Conservation (phyloP, 2,888 invertebrate genomes). For the Papilio elwesi region DNA sequence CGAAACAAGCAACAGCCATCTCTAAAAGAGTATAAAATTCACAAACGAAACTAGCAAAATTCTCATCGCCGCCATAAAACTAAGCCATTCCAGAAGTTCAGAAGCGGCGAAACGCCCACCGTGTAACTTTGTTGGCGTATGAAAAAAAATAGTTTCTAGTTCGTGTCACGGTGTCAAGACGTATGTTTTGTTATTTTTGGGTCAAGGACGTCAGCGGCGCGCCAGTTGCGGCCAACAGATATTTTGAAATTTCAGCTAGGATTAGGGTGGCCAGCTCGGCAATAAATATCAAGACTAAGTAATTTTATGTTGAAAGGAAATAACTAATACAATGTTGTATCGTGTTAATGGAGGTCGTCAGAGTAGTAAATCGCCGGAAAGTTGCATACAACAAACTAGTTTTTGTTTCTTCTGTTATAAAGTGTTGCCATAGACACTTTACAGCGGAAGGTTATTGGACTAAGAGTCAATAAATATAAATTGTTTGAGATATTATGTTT, state of each 20-base stretch:
- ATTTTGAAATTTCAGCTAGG: constrained; percentile 50
- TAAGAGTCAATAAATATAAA: too few relatives aligned
- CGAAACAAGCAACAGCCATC: neutral
- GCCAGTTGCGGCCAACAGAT: constrained; percentile 52
- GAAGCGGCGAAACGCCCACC: neutral
- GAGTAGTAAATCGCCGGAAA: too few relatives aligned
- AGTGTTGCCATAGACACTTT: too few relatives aligned
- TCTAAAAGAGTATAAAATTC: neutral
- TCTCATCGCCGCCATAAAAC: constrained; percentile 12
- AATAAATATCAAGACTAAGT: neutral
- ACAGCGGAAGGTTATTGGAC: too few relatives aligned
- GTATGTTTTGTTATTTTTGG: constrained; percentile 73
- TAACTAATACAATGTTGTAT: neutral
- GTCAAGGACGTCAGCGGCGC: constrained; percentile 67
- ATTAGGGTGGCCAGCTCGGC: constrained; percentile 11
- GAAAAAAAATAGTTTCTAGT: constrained; percentile 50
- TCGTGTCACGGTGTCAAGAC: constrained; percentile 70
- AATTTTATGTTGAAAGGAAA: neutral
- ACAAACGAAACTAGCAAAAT: constrained; percentile 14
- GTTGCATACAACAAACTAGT: too few relatives aligned
- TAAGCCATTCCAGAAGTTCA: constrained; percentile 5
- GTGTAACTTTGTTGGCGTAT: constrained; percentile 23
- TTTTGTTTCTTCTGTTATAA: too few relatives aligned
- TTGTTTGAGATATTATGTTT: too few relatives aligned
- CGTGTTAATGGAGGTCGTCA: too few relatives aligned